phyloP scores from a whole-genome alignment of 2,888 invertebrate genomes.

The Phalera bucephala region DNA sequence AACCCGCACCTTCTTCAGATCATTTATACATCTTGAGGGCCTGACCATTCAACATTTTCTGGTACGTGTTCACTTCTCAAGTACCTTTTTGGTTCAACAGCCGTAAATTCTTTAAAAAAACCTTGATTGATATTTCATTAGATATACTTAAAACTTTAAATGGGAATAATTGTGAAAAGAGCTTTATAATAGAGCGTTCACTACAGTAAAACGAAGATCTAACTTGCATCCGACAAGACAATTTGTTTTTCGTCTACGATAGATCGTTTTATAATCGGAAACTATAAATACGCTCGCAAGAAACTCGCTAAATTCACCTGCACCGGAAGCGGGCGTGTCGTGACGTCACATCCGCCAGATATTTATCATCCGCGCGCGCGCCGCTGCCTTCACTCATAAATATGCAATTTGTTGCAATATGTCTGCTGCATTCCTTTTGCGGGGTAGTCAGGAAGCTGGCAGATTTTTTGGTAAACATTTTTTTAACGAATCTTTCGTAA shows the following conservation, averaged over 20 bases:
- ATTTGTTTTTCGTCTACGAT: no score
- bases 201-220: background rate
- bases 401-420: constrained; percentile 38
- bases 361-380: constrained; percentile 36
- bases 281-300: constrained; percentile 5
- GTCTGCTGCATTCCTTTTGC: constrained; percentile 9
- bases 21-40: no score
- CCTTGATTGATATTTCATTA: no score
- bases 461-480: no score
- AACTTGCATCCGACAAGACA: no score
- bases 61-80: no score
- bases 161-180: background rate
- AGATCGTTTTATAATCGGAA: constrained; percentile 1
- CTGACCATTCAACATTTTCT: no score
- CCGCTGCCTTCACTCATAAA: constrained; percentile 28
- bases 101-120: no score
- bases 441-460: no score
- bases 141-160: no score
- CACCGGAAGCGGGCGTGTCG: constrained; percentile 25
- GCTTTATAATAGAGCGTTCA: background rate
- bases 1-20: no score
- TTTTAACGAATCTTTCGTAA: background rate
- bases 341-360: constrained; percentile 39
- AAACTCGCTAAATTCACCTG: constrained; percentile 23
- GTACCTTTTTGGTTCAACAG: no score